Percentiles rank a stretch among this genome's conserved stretches.
Conservation (phyloP, 2,113 vertebrate species). For the Chaetodon trifascialis region DNA sequence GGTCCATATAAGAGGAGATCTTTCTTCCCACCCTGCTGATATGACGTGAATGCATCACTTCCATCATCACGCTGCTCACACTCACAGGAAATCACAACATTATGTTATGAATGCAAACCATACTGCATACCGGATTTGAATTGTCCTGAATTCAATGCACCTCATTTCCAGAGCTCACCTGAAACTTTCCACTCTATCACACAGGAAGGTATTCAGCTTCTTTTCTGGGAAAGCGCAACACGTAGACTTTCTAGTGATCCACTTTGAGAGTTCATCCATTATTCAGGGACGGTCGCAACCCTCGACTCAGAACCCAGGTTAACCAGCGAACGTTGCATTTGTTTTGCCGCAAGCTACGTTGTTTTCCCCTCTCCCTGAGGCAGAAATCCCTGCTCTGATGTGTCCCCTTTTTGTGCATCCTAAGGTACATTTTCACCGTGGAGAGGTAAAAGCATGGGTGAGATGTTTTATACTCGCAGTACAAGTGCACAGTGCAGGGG, state of each 20-base stretch:
- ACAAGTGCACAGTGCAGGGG: conserved; percentile 80
- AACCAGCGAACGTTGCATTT: conserved; percentile 61
- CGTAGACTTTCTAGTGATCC: conserved; percentile 69
- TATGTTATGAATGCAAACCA: background rate
- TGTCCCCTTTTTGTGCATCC: conserved; percentile 74
- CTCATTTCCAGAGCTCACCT: conserved; percentile 40
- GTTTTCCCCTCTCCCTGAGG: conserved; percentile 68
- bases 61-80: background rate
- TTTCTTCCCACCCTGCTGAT: no score
- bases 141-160: background rate
- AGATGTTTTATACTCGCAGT: conserved; percentile 75
- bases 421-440: conserved; percentile 86
- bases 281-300: conserved; percentile 75
- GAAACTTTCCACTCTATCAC: conserved; percentile 41
- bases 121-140: background rate
- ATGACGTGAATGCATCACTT: no score
- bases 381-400: conserved; percentile 55
- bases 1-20: no score
- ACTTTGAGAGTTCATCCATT: conserved; percentile 76
- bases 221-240: conserved; percentile 56
- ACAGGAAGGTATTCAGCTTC: conserved; percentile 40
- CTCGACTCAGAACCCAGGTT: conserved; percentile 74
- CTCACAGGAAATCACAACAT: background rate
- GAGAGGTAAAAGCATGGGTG: conserved; percentile 86
- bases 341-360: conserved; percentile 59